A percentile compares a stretch with the other conserved stretches of the same genome.
Evolutionary conservation across 2,113 vertebrate genomes (phyloP).

Genomic region (Cyanoramphus novaezelandiae): DNA sequence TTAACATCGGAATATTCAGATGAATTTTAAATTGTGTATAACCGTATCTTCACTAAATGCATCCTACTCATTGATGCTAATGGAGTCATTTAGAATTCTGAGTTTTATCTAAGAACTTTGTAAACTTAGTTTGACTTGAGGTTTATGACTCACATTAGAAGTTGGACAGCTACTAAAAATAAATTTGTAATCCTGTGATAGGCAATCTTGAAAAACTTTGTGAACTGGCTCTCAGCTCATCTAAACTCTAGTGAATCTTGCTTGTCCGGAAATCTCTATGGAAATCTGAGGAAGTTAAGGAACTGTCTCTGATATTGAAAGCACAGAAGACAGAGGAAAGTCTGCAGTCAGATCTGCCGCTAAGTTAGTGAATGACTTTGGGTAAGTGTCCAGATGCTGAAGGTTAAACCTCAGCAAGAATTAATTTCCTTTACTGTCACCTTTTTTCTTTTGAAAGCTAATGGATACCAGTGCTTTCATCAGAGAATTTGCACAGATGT

Average conservation of each 20-base stretch:
- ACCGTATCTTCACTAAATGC: background rate
- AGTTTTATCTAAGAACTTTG: constrained; percentile 2
- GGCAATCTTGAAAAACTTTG: constrained; percentile 4
- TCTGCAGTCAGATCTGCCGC: background rate
- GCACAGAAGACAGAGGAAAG: background rate
- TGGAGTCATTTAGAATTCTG: background rate
- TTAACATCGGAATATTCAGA: constrained; percentile 25
- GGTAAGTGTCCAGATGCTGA: background rate
- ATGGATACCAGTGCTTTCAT: background rate
- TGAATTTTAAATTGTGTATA: background rate
- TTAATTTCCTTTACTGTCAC: background rate
- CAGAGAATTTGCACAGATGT: background rate
- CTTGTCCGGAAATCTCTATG: background rate
- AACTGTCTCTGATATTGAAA: background rate
- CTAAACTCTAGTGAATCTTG: background rate
- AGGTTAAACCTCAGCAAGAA: background rate
- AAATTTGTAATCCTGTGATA: background rate
- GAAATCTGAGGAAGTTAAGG: background rate
- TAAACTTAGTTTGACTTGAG: background rate
- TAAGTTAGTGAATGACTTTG: background rate
- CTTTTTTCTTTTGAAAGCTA: background rate
- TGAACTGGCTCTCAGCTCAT: background rate
- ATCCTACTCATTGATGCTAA: constrained; percentile 13
- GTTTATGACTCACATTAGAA: background rate
- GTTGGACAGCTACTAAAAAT: constrained; percentile 38